phyloP scores from a whole-genome alignment of 2,113 vertebrate species.

The Anser cygnoides region DNA sequence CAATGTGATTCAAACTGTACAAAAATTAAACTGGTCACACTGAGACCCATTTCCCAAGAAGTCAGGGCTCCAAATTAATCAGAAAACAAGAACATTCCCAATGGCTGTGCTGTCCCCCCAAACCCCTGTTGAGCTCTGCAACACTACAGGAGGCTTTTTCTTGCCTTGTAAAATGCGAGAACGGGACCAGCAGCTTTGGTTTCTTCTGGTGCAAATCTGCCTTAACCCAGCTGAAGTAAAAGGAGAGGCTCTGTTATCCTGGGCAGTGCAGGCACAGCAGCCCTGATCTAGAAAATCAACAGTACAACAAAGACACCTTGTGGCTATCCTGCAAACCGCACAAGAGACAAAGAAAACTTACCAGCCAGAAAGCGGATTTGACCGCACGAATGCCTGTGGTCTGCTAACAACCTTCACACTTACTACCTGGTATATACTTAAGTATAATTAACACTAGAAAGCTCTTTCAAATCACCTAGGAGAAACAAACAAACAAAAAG shows the following conservation, averaged over 20 bases:
- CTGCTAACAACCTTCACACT: neutral
- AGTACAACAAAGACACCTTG: slow-evolving; percentile 73
- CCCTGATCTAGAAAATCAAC: neutral
- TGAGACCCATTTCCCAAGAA: neutral
- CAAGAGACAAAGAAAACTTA: accelerated
- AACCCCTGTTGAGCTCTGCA: neutral
- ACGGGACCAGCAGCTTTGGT: neutral
- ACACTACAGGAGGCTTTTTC: too few relatives aligned
- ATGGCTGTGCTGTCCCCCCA: neutral
- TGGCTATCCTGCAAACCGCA: slow-evolving; percentile 62
- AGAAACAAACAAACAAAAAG: neutral
- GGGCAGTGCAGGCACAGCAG: accelerated
- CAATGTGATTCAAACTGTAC: accelerated
- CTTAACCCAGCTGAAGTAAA: accelerated
- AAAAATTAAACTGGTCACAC: neutral
- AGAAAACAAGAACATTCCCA: neutral
- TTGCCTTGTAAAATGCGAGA: neutral
- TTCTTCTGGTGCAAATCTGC: neutral
- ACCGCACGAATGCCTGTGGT: accelerated
- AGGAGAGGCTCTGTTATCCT: accelerated
- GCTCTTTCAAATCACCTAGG: neutral
- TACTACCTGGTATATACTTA: accelerated
- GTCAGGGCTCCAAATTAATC: neutral
- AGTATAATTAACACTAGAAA: neutral
- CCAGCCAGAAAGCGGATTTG: too few relatives aligned